These are phyloP conservation scores for Propithecus coquereli DNA, from an alignment of 2,113 vertebrate species.

Conservation along the genomic window DNA sequence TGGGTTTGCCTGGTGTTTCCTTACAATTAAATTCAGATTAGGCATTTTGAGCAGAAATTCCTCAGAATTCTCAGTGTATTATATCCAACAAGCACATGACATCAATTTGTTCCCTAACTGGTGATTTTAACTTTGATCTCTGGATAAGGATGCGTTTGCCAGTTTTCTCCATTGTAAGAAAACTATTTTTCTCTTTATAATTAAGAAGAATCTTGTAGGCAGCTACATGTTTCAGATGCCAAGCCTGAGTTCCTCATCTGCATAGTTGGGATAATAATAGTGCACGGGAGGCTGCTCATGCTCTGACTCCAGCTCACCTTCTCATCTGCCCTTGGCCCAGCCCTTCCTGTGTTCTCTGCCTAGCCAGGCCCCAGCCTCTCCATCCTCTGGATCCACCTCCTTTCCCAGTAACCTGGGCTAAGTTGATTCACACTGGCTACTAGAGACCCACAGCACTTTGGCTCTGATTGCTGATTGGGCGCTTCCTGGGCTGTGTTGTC, in stretches of 20 bases:
- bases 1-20: not conserved
- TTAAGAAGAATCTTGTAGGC: not conserved
- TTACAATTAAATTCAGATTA: not conserved
- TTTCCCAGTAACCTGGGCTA: not conserved
- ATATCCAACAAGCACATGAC: not conserved
- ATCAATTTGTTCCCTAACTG: not conserved
- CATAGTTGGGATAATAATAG: not conserved
- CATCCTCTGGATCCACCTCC: not conserved
- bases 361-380: too few relatives aligned
- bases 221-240: not conserved
- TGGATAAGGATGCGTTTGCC: not conserved
- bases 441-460: not conserved
- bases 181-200: not conserved
- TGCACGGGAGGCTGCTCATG: accelerated
- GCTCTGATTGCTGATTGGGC: accelerated
- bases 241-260: not conserved
- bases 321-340: too few relatives aligned
- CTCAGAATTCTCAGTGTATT: not conserved
- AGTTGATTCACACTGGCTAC: not conserved
- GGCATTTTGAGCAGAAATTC: not conserved
- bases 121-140: not conserved
- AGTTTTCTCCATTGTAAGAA: not conserved
- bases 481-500: not conserved
- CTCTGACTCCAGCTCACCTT: not conserved
- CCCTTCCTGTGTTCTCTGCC: not conserved